Conservation (phyloP, 2,113 vertebrate species). For the Hydropotes inermis region DNA sequence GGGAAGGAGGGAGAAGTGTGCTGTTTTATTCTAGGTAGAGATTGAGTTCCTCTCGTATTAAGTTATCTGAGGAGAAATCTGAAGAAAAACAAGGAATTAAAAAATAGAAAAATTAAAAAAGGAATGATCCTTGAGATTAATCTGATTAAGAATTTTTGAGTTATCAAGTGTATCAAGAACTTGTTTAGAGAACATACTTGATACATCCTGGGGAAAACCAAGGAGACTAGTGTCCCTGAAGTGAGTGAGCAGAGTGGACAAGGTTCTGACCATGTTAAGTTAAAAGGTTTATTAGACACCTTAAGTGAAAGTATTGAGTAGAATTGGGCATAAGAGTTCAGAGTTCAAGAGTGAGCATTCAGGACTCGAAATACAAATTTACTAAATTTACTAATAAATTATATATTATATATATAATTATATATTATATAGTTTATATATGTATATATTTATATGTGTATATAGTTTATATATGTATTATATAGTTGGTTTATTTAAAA, state of each 20-base stretch:
- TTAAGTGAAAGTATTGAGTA: background rate
- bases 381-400: background rate
- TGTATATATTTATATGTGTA: no score
- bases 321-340: background rate
- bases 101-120: background rate
- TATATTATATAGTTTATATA: no score
- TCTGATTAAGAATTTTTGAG: background rate
- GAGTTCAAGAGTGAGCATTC: background rate
- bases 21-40: background rate
- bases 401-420: no score
- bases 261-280: constrained; percentile 1
- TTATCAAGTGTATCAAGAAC: background rate
- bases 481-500: background rate
- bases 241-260: background rate
- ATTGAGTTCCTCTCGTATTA: background rate
- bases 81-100: background rate
- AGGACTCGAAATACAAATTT: background rate
- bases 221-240: background rate
- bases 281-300: background rate
- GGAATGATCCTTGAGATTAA: background rate
- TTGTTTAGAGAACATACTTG: background rate
- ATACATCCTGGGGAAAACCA: background rate
- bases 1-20: background rate
- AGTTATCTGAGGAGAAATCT: background rate
- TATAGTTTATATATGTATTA: background rate